A percentile compares a stretch with the other conserved stretches of the same genome.
These are phyloP conservation scores for Sparus aurata DNA, from an alignment of 2,797 vertebrate species.

Conservation along the genomic window DNA sequence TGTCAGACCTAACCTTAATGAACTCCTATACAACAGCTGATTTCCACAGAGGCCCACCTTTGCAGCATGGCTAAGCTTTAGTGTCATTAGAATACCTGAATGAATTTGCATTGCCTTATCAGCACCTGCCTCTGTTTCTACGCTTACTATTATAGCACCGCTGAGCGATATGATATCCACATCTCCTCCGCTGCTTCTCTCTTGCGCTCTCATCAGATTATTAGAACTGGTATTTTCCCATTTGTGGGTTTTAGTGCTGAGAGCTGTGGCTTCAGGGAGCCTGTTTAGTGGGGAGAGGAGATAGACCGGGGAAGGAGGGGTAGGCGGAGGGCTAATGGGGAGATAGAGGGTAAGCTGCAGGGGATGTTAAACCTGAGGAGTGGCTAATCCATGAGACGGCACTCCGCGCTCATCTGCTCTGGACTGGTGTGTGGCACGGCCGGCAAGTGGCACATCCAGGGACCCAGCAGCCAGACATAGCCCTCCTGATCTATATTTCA, in stretches of 20 bases:
- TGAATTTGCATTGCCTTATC: conserved; percentile 74
- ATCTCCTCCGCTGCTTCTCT: conserved; percentile 56
- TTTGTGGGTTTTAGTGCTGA: conserved; percentile 68
- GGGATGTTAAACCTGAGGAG: conserved; percentile 71
- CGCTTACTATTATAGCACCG: conserved; percentile 50
- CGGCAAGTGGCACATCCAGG: conserved; percentile 56
- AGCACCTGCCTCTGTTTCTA: conserved; percentile 46
- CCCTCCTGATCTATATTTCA: conserved; percentile 85
- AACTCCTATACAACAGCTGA: conserved; percentile 45
- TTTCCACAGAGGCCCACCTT: conserved; percentile 58
- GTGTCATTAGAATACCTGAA: conserved; percentile 66
- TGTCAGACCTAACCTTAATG: conserved; percentile 43
- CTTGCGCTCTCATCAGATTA: conserved; percentile 69
- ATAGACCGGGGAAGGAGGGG: conserved; percentile 44
- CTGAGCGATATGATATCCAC: conserved; percentile 62
- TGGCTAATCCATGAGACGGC: conserved; percentile 68
- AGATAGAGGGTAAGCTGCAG: conserved; percentile 64
- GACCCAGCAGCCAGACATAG: conserved; percentile 67
- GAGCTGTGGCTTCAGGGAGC: conserved; percentile 59
- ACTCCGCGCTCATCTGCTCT: conserved; percentile 63
- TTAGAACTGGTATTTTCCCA: conserved; percentile 70
- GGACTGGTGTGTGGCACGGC: conserved; percentile 59
- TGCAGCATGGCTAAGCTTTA: conserved; percentile 50
- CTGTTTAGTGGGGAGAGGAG: conserved; percentile 58
- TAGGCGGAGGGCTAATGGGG: conserved; percentile 57